These are phyloP conservation scores for Vipera latastei DNA, from an alignment of 2,797 vertebrate genomes.

Conservation along the genomic window DNA sequence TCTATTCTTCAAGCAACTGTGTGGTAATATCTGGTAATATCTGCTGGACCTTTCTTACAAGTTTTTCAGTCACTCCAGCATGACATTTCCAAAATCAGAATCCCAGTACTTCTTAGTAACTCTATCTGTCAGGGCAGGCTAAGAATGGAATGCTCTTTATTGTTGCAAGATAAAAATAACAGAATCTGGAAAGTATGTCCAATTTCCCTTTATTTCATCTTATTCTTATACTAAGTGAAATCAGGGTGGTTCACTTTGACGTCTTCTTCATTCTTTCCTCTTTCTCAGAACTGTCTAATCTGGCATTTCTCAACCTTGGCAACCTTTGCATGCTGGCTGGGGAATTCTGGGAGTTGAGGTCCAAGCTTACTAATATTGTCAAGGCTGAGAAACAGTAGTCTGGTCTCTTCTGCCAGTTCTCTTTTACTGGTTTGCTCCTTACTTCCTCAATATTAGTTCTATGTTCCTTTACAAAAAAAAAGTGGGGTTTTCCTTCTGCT, in stretches of 20 bases:
- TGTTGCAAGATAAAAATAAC: not conserved
- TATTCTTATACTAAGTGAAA: not conserved
- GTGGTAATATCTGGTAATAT: not conserved
- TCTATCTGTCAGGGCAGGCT: not conserved
- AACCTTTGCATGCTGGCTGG: not conserved
- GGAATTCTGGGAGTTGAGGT: not conserved
- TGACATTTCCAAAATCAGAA: not conserved
- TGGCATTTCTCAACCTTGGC: not conserved
- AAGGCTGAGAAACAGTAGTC: not conserved
- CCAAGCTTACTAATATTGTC: not conserved
- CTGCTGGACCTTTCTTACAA: not conserved
- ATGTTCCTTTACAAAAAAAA: not conserved
- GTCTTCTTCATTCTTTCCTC: not conserved
- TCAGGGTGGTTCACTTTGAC: not conserved
- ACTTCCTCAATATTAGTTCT: not conserved
- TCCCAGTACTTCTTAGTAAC: not conserved
- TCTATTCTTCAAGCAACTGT: too few relatives aligned
- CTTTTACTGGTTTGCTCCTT: not conserved
- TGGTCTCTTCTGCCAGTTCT: not conserved
- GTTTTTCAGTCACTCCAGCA: not conserved
- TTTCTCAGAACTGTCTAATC: not conserved
- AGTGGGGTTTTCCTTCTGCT: not conserved
- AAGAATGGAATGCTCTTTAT: not conserved
- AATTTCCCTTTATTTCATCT: not conserved
- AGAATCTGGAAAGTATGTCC: not conserved